Base-by-base conservation (phyloP, 2,888 invertebrate genomes). In the Heteromurus nitidus region DNA sequence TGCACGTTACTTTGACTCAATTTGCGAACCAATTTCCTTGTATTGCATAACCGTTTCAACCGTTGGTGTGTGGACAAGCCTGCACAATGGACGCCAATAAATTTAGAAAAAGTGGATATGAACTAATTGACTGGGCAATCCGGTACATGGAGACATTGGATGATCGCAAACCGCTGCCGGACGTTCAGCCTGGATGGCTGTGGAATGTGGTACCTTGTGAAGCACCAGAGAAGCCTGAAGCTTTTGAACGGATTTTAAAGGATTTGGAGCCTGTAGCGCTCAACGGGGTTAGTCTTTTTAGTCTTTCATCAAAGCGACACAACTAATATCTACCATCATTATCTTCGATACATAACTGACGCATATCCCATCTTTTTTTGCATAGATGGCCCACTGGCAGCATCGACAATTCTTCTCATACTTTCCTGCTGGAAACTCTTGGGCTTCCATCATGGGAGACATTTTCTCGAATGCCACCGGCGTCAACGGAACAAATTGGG, bases 371-470 rank as follows among this genome's bases (percentile, higher is more conserved):
- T 13, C 13, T 36, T 36, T n/a, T 9, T 13, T 30, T 22, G 22
- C 13, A 13, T 30, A 65, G 93, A 91, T 94, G 64, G 98, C 98
- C 0, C 97, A 99, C 90, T 99, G 99, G 99, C 98, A 99, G 89
- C 99, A 99, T 91, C 98, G 98, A 0, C 92, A 96, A 79, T 99
- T 99, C 90, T 98, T 99, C 89, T 99, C 99, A 0, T 99, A 99
- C 89, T 99, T 99, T 89, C 99, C 99, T 1, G 94, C 98, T 16
- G 99, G 98, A 20, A 98, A 98, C 90, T 96, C 95, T 0, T 99
- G 93, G 90, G 98, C 99, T 1, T 98, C 98, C 7, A 97, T 99
- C 84, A 91, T 99, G 69, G 99, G 96, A 2, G 98, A 99, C 88
- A 98, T 99, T 97, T 91, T 99, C 79, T 94, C 96, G 1, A 96